Conservation (phyloP, 2,888 invertebrate genomes). For the Auanema sp. region DNA sequence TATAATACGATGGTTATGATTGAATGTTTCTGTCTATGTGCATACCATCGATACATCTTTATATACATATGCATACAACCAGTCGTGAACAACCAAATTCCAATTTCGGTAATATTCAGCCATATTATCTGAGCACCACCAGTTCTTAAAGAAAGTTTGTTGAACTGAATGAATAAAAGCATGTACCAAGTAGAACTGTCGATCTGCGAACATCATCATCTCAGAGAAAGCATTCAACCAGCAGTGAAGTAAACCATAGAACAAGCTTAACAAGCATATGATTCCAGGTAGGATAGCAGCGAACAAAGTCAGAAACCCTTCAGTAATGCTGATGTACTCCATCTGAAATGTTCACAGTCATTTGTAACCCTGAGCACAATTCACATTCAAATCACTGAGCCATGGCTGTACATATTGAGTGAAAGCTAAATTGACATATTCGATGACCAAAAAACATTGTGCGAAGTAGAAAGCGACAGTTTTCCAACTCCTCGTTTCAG, state of each 20-base stretch:
- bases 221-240: constrained; percentile 91
- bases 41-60: constrained; percentile 63
- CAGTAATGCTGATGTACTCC: constrained; percentile 24
- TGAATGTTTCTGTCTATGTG: neutral
- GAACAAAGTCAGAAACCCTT: constrained; percentile 43
- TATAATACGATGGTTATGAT: constrained; percentile 14
- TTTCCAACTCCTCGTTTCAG: constrained; percentile 25
- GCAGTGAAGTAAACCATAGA: constrained; percentile 84
- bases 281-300: constrained; percentile 71
- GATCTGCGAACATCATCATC: constrained; percentile 81
- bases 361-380: too few relatives aligned
- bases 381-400: constrained; percentile 67
- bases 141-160: constrained; percentile 72
- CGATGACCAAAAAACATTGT: constrained; percentile 76
- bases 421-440: constrained; percentile 80
- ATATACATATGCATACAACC: constrained; percentile 87
- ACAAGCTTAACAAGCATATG: constrained; percentile 75
- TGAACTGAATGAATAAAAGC: neutral
- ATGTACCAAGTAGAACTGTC: constrained; percentile 74
- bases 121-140: constrained; percentile 90
- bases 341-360: too few relatives aligned
- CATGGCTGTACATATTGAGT: constrained; percentile 77
- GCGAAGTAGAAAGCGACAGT: constrained; percentile 39
- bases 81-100: constrained; percentile 92
- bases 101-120: constrained; percentile 83